phyloP scores from a whole-genome alignment of 1,140 invertebrate genomes.

The Streblospio benedicti region DNA sequence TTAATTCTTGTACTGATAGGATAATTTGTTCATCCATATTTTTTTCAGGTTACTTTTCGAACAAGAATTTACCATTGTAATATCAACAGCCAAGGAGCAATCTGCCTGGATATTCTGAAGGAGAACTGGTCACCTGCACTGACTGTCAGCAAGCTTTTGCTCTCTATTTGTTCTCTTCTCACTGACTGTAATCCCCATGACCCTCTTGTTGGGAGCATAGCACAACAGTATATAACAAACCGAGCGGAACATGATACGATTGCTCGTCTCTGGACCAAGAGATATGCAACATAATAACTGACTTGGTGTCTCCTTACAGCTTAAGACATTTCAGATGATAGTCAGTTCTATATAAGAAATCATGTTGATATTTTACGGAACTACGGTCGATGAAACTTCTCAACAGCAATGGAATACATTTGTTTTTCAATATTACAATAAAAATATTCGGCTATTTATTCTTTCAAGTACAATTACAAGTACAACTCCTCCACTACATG shows the following conservation, averaged over 20 bases:
- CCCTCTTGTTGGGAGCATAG: constrained; percentile 94
- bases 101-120: constrained; percentile 48
- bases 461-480: too few species aligned
- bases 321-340: too few species aligned
- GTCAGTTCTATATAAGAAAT: too few species aligned
- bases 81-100: constrained; percentile 46
- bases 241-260: constrained; percentile 94
- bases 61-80: constrained; percentile 48
- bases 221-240: constrained; percentile 94
- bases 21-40: too few species aligned
- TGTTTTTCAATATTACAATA: too few species aligned
- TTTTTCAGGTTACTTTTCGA: constrained; percentile 80
- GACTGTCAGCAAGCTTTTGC: constrained; percentile 50
- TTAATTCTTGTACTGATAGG: too few species aligned
- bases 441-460: too few species aligned
- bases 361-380: too few species aligned
- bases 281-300: constrained; percentile 79
- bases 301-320: too few species aligned
- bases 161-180: constrained; percentile 75
- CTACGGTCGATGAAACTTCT: too few species aligned
- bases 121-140: constrained; percentile 47
- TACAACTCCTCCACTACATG: too few species aligned
- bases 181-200: constrained; percentile 63
- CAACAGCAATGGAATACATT: too few species aligned
- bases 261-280: constrained; percentile 94